Conservation (phyloP, 2,888 invertebrate species). For the Venusia cambrica region DNA sequence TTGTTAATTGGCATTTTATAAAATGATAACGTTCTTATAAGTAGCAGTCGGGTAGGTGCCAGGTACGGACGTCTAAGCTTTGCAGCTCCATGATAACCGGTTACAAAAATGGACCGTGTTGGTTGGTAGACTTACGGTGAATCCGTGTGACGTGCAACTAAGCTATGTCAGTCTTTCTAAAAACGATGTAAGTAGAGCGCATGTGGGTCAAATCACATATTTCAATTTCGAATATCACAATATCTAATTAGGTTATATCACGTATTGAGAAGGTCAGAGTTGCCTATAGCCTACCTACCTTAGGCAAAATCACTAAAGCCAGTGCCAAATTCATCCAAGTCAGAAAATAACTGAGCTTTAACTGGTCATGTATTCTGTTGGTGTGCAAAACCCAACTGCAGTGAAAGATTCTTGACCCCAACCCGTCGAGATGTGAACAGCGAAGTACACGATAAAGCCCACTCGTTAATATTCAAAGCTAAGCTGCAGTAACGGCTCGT, state of each 20-base stretch:
- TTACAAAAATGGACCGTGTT: no score
- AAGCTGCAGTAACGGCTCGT: slow-evolving; percentile 29
- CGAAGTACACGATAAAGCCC: slow-evolving; percentile 27
- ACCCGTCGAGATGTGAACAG: no score
- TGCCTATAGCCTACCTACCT: neutral
- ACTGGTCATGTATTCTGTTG: slow-evolving; percentile 9
- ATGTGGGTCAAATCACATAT: no score
- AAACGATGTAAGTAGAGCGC: no score
- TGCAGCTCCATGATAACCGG: slow-evolving; percentile 3
- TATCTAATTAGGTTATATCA: no score
- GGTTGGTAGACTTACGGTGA: no score
- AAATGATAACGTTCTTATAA: slow-evolving; percentile 6
- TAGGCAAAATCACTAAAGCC: no score
- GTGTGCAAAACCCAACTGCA: slow-evolving; percentile 25
- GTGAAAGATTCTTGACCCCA: slow-evolving; percentile 33
- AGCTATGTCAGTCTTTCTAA: slow-evolving; percentile 5
- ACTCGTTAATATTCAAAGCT: slow-evolving; percentile 36
- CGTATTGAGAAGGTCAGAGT: no score
- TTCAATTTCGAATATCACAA: no score
- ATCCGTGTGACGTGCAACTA: no score
- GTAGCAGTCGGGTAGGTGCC: no score
- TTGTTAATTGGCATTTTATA: slow-evolving; percentile 16
- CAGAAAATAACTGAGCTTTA: slow-evolving; percentile 14
- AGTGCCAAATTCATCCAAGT: no score
- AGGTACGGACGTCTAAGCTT: neutral